Conservation (phyloP, 2,113 vertebrate genomes). For the Galeopterus variegatus region DNA sequence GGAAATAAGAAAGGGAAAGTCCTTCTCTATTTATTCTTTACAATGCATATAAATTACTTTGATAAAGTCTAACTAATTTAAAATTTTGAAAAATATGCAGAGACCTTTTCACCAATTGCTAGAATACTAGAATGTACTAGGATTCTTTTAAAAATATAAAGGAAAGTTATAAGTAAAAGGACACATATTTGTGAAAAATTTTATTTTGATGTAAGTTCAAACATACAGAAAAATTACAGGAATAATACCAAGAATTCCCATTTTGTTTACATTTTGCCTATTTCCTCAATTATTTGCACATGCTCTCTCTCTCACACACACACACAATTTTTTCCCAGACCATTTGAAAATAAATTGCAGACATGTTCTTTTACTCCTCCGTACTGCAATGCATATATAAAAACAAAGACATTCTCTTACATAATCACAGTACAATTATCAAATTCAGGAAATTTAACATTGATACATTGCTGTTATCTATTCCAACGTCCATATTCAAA, state of each 20-base stretch:
- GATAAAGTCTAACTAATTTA: conserved; percentile 4
- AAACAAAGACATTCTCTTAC: neutral
- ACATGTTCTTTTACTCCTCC: neutral
- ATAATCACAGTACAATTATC: neutral
- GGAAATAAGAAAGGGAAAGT: neutral
- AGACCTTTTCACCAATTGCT: neutral
- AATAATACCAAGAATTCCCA: neutral
- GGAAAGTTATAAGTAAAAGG: neutral
- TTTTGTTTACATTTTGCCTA: neutral
- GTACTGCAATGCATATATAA: neutral
- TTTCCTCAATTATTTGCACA: neutral
- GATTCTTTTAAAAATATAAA: neutral
- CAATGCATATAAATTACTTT: neutral
- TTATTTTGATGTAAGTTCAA: neutral
- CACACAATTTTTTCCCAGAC: neutral
- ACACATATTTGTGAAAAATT: neutral
- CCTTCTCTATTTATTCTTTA: neutral
- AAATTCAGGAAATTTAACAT: conserved; percentile 12
- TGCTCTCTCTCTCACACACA: neutral
- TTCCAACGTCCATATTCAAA: neutral
- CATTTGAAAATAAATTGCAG: neutral
- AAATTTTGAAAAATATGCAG: neutral
- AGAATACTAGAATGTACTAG: neutral
- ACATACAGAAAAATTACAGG: neutral
- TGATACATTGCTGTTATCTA: neutral